phyloP scores from a whole-genome alignment of 2,888 invertebrate genomes.

The Abscondita cerata region DNA sequence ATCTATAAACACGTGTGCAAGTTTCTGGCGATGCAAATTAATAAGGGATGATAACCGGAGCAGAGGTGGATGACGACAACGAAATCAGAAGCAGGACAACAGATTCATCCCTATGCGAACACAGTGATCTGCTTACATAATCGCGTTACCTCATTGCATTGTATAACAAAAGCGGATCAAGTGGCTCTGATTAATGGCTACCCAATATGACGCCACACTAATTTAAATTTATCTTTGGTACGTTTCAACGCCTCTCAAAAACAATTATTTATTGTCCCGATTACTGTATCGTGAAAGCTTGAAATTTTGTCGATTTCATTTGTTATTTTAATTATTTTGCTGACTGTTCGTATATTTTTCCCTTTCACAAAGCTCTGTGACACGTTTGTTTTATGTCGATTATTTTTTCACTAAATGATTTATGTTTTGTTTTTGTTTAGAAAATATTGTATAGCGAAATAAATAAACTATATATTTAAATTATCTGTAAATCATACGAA shows the following conservation, averaged over 20 bases:
- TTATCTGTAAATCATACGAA: no score
- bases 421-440: no score
- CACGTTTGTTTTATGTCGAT: no score
- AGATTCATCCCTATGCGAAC: conserved; percentile 43
- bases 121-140: conserved; percentile 49
- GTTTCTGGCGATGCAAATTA: no score
- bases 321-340: conserved; percentile 3
- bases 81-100: conserved; percentile 40
- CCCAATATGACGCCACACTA: conserved; percentile 49
- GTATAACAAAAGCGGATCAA: conserved; percentile 47
- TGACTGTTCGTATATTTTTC: background rate
- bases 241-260: conserved; percentile 35
- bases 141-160: conserved; percentile 50
- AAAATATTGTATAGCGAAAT: no score
- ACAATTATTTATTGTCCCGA: conserved; percentile 34
- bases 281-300: conserved; percentile 18
- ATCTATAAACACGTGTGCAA: no score
- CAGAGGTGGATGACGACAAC: conserved; percentile 22
- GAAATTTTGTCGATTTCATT: conserved; percentile 15
- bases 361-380: no score
- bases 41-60: no score
- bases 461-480: no score
- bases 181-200: conserved; percentile 48
- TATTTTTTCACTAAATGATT: no score
- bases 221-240: conserved; percentile 47